These are phyloP conservation scores for Ursus arctos DNA, from an alignment of 2,113 vertebrate species.

Conservation along the genomic window DNA sequence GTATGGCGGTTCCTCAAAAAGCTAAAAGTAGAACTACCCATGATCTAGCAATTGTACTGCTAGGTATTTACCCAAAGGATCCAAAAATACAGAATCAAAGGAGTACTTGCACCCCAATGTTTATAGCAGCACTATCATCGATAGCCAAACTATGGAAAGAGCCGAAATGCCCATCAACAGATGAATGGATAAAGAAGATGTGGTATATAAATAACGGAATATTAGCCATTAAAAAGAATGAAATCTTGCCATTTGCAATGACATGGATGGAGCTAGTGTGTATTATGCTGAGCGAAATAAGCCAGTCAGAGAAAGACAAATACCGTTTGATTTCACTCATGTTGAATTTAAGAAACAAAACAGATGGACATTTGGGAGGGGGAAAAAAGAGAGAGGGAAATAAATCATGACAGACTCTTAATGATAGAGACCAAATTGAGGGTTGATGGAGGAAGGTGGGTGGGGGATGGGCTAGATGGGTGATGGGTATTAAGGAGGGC, in stretches of 20 bases:
- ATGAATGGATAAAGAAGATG: background rate
- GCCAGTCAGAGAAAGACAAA: background rate
- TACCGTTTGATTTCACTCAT: background rate
- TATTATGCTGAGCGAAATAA: background rate
- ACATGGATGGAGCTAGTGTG: background rate
- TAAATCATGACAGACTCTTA: background rate
- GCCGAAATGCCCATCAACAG: background rate
- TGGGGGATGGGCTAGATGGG: background rate
- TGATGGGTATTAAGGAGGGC: background rate
- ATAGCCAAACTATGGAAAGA: background rate
- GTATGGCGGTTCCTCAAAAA: background rate
- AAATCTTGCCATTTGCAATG: background rate
- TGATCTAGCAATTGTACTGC: background rate
- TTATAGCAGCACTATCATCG: background rate
- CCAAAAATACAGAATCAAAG: background rate
- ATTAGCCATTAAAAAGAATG: background rate
- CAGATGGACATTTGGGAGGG: background rate
- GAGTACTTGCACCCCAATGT: background rate
- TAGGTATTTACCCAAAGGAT: background rate
- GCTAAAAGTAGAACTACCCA: background rate
- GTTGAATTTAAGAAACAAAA: background rate
- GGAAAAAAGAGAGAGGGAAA: background rate
- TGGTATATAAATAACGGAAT: background rate
- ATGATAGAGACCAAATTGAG: background rate
- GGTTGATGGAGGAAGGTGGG: background rate